Evolutionary conservation across 2,888 invertebrate genomes (phyloP), one percentile per base, ranked within the genome.

Genomic region (Euplagia quadripunctaria): DNA sequence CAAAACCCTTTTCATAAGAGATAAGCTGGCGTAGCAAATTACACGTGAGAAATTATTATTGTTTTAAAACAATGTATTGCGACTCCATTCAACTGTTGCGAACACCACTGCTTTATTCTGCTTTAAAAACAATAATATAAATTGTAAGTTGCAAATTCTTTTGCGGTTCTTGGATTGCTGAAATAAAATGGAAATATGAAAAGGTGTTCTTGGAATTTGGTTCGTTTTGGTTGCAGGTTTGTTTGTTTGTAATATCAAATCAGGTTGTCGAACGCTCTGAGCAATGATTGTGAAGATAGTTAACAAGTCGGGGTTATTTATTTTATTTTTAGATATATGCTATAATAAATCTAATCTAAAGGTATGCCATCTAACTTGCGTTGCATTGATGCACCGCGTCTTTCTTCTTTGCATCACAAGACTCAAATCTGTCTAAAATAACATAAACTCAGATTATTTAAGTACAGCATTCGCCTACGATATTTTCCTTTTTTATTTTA

Each of bases 21-120:
- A 67, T 72, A 77, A 70, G 67, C 69, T 61, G 55, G 55, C 42
- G 67, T 74, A 63, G 72, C 74, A 77, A 74, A 74, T 77, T 77
- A 72, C 67, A 74, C 74, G 72, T 74, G 74, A 77, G 72, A 74
- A 70, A 52, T 72, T 77, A 77, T 74, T 72, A 71, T 70, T 76
- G 69, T 71, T 71, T 68, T 71, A 72, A 76, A 76, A 76, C 76
- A 76, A 73, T 76, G 64, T 71, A 71, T 70, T 73, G 69, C 67
- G 70, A 65, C 72, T 76, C 70, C 72, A 73, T 76, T 70, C 70
- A 73, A 68, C 68, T 76, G 69, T 71, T 31, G 31, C 61, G 65
- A 69, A 68, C 55, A 49, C 61, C 20, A 61, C 70, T 72, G 63
- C 64, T 70, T 31, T 31, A 72, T 75, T 55, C 20, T 64, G 43